Evolutionary conservation across 2,888 invertebrate species (phyloP), one percentile per base, ranked within the genome.

Genomic region (Spialia ferax): DNA sequence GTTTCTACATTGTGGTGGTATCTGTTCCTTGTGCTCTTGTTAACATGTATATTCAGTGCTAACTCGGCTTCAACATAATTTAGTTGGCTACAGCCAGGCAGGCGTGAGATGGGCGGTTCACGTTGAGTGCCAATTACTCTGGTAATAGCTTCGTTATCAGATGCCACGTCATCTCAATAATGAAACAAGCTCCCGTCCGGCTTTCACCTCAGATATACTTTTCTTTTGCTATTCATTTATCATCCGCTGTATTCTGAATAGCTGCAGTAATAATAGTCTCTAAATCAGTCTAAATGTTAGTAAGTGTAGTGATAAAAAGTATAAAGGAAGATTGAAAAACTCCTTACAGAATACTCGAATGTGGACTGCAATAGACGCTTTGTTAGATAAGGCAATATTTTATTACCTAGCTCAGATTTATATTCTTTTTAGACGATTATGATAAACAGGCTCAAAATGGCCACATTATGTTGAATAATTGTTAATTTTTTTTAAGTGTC

Each of bases 61-160:
- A 66, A 66, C 42, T 60, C 66, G 60, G 54, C 66, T 54, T 60
- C 52, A 60, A 59, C 66, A 22, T 66, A 66, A 66, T 66, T 52
- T 60, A 54, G 66, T 66, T 54, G 65, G 59, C 66, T 54, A 50
- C 54, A 66, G 65, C 26, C 50, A 35, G 20, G 50, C 60, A 32
- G 60, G 60, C 66, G 60, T 66, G 75, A 74, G 79, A 77, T 83
- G 79, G 81, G 79, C 79, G 80, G 77, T 76, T 74, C 71, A 73
- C 79, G 77, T 79, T 78, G 78, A 78, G 74, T 81, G 80, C 84
- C 81, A 87, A 90, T 91, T 87, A 88, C 84, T 78, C 72, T 73
- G 69, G 79, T 88, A 89, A 89, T 90, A 83, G 82, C 83, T 85
- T 88, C 81, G 80, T 88, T 91, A 90, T 89, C 88, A 82, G 81